A percentile compares a stretch with the other conserved stretches of the same genome.
Conservation (phyloP, 2,113 vertebrate species). For the Brevimyrus niger region DNA sequence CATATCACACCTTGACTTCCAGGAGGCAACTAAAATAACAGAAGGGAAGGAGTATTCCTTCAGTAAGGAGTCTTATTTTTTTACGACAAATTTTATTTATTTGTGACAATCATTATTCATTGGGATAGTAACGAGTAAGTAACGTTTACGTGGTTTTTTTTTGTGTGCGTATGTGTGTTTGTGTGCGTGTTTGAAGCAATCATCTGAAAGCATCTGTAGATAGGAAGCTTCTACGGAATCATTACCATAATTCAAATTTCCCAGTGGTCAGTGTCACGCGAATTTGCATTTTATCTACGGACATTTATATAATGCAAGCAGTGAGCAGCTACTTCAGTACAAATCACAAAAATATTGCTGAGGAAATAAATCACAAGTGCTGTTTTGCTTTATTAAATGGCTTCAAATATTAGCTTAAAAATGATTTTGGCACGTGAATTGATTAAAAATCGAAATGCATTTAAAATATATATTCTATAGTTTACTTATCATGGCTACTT, state of each 20-base stretch:
- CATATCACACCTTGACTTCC: slow-evolving; percentile 51
- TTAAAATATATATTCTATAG: background rate
- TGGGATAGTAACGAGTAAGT: background rate
- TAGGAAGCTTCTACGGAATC: background rate
- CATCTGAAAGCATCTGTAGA: background rate
- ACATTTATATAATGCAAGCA: background rate
- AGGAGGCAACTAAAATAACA: slow-evolving; percentile 32
- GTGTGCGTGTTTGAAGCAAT: background rate
- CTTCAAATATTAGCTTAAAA: background rate
- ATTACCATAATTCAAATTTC: slow-evolving; percentile 6
- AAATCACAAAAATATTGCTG: background rate
- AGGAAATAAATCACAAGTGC: background rate
- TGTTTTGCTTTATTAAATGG: background rate
- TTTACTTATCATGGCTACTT: background rate
- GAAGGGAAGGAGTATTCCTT: slow-evolving; percentile 29
- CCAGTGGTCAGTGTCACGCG: background rate
- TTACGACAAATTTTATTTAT: slow-evolving; percentile 13
- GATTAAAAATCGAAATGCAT: background rate
- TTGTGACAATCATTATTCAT: slow-evolving; percentile 11
- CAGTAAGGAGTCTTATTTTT: slow-evolving; percentile 4
- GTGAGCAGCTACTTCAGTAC: background rate
- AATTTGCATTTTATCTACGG: background rate
- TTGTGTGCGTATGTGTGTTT: background rate
- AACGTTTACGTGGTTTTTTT: background rate
- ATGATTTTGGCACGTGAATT: background rate